Conservation (phyloP, 2,113 vertebrate species). For the Lepus timidus region DNA sequence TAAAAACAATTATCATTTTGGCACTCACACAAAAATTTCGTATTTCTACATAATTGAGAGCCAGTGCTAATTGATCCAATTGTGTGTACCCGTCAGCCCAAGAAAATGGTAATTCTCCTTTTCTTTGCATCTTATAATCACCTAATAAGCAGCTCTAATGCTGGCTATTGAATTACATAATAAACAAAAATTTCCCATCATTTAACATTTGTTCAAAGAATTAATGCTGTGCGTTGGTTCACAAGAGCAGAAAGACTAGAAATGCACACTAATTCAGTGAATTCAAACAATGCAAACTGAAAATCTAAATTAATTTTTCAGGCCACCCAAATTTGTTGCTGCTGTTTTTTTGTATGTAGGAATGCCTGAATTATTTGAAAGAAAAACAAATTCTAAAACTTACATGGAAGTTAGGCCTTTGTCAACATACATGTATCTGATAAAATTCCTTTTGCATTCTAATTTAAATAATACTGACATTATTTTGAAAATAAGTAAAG, state of each 20-base stretch:
- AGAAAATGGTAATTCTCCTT: slow-evolving; percentile 65
- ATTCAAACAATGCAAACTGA: slow-evolving; percentile 35
- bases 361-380: not conserved
- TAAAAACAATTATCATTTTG: not conserved
- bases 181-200: slow-evolving; percentile 68
- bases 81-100: not conserved
- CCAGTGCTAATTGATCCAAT: slow-evolving; percentile 55
- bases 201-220: slow-evolving; percentile 63
- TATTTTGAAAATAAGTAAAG: slow-evolving; percentile 44
- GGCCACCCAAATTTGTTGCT: slow-evolving; percentile 40
- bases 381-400: not conserved
- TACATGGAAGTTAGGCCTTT: not conserved
- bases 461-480: not conserved
- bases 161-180: slow-evolving; percentile 59
- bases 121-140: slow-evolving; percentile 53
- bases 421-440: not conserved
- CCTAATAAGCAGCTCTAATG: slow-evolving; percentile 56
- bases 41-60: slow-evolving; percentile 34
- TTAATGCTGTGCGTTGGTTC: slow-evolving; percentile 47
- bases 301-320: slow-evolving; percentile 73
- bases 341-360: not conserved
- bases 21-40: not conserved
- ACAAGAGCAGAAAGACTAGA: not conserved
- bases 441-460: slow-evolving; percentile 18
- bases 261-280: slow-evolving; percentile 47